Base-by-base conservation (phyloP, 2,888 invertebrate species). In the Coleophora flavipennella region DNA sequence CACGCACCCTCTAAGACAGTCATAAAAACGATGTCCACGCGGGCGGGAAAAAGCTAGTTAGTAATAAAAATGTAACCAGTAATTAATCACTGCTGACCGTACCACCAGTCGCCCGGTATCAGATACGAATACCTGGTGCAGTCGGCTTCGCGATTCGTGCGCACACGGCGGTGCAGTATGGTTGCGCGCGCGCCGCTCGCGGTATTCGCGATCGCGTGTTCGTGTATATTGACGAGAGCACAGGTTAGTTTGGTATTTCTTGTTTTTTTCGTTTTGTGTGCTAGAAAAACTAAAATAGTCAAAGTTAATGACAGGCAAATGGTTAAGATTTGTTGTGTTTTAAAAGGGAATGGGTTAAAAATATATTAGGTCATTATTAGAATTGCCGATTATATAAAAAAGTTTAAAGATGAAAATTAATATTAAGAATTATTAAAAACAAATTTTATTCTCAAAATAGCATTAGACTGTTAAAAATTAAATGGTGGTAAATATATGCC, bases 151-250 rank as follows among this genome's bases (percentile, higher is more conserved):
- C 36, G 13, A 36, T 31, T 13, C 31, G 37, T 8, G 35, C 50
- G 48, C 44, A 44, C 42, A 46, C 62, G 20, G 20, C 20, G 53
- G 61, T 69, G 65, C 67, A 67, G 47, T 40, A 74, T 74, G 73
- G 44, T 51, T 55, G 59, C 58, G 62, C 65, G 62, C 48, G 53
- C 50, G 41, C 46, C 45, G 28, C 35, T 55, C 49, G 65, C 62
- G 59, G 57, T 53, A 42, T 41, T 57, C 41, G 60, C 62, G 60
- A 42, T 65, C 26, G 40, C 50, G 53, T 46, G 40, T 43, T 43
- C 37, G 20, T 20, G 20, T 20, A 20, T 20, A 3, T 20, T 20
- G 38, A 57, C 56, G 47, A 43, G 35, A 36, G 59, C 67, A 53
- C 67, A 71, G 71, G 71, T 71, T 50, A 45, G 61, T 57, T 42